Base-by-base conservation (phyloP, 1,140 invertebrate genomes). In the Chironomus striatipennis region DNA sequence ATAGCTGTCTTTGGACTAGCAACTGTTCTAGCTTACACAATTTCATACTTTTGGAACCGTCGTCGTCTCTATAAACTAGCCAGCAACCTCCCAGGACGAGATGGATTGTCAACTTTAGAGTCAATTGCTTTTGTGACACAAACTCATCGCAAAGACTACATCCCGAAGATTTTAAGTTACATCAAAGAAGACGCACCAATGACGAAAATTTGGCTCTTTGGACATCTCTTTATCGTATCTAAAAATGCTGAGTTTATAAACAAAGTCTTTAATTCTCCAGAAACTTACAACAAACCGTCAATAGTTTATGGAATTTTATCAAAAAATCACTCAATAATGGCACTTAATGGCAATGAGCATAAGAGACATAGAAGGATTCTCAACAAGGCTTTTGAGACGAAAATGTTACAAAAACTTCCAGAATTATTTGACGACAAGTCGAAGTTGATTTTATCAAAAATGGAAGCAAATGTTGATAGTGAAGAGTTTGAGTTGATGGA, bases 311-410 rank as follows among this genome's bases (percentile, higher is more conserved):
- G 43, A 4, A 10, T n/a, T 47, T 17, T 73, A 7, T n/a, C 9
- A 7, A 43, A n/a, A 4, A 47, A 73, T 17, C 43, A n/a, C 12
- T 9, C 15, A 8, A 2, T 73, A 47, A 7, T 47, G 1, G 4
- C 42, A 7, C 5, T 17, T 6, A 21, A 47, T 18, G 20, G 74
- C 9, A 15, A 74, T 10, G 20, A 24, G 24, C 64, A 43, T 15
- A 64, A 70, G 6, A 43, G 17, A 74, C 74, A 74, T 17, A 42
- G 74, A 20, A 47, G 21, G 12, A 24, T 64, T 12, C n/a, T 74
- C 4, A 64, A 65, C 21, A 15, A 42, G 24, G 7, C 74, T 21
- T 74, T 74, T 70, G 10, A 1, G 4, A 5, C 17, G 15, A 74
- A 74, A 74, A 20, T 65, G 12, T 4, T 74, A 9, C 18, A 43